Conservation (phyloP, 2,113 vertebrate species). For the Labeo rohita region DNA sequence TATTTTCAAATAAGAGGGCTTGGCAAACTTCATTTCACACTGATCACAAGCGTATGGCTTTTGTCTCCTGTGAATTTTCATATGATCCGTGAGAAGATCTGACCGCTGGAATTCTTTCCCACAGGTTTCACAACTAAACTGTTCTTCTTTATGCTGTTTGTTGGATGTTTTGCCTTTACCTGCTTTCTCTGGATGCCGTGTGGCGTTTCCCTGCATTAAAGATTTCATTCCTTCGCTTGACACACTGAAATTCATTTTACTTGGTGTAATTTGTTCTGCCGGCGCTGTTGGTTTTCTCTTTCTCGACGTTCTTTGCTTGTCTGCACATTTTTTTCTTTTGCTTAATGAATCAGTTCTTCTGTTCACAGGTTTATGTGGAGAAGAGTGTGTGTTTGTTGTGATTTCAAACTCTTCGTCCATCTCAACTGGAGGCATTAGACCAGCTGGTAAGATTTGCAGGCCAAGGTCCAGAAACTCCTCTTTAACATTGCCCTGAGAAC, state of each 20-base stretch:
- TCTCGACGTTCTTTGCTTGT: not conserved
- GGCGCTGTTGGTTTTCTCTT: not conserved
- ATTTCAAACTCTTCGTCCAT: slow-evolving; percentile 43
- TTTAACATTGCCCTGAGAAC: not conserved
- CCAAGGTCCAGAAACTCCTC: slow-evolving; percentile 26
- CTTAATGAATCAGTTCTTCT: not conserved
- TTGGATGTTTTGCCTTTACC: not conserved
- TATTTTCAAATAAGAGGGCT: slow-evolving; percentile 55
- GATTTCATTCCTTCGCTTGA: not conserved
- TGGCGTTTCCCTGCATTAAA: slow-evolving; percentile 8
- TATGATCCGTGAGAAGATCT: slow-evolving; percentile 45
- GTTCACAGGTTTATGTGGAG: not conserved
- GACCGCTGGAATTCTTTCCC: slow-evolving; percentile 47
- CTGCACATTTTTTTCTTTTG: not conserved
- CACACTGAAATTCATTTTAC: not conserved
- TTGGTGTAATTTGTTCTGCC: not conserved
- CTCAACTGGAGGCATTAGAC: slow-evolving; percentile 56
- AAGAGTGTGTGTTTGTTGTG: not conserved
- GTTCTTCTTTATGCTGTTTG: not conserved
- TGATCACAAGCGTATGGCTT: slow-evolving; percentile 51
- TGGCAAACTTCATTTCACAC: slow-evolving; percentile 54
- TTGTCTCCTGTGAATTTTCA: slow-evolving; percentile 50
- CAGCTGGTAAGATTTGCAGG: slow-evolving; percentile 26
- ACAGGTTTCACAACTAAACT: slow-evolving; percentile 48
- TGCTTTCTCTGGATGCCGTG: not conserved